These are phyloP conservation scores for Ormyrus pomaceus DNA, from an alignment of 2,888 invertebrate species.

Conservation along the genomic window DNA sequence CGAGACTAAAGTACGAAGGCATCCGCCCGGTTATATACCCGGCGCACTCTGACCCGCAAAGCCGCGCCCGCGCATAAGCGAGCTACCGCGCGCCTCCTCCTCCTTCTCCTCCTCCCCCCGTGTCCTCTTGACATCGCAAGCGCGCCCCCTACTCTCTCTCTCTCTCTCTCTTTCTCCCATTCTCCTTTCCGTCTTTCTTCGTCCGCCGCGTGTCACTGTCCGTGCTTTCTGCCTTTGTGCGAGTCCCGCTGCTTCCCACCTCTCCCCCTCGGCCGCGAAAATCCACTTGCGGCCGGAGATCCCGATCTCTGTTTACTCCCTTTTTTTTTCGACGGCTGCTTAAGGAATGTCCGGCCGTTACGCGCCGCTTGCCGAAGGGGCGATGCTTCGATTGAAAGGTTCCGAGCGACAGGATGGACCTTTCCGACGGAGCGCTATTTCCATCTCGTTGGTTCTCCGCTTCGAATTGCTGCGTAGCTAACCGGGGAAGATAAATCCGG, in stretches of 20 bases:
- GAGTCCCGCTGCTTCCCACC: not conserved
- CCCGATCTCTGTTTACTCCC: not conserved
- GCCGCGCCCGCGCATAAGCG: constrained; percentile 73
- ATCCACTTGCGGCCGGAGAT: constrained; percentile 38
- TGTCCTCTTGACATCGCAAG: constrained; percentile 40
- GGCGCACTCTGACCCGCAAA: constrained; percentile 74
- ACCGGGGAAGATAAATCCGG: no score
- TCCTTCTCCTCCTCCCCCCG: constrained; percentile 58
- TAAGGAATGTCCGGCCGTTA: no score
- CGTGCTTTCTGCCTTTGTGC: constrained; percentile 9
- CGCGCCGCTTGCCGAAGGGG: no score
- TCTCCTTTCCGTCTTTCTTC: constrained; percentile 26
- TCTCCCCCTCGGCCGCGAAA: constrained; percentile 11
- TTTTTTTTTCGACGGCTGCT: no score
- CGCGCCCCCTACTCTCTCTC: constrained; percentile 56
- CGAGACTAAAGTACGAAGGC: constrained; percentile 72
- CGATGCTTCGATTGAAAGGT: no score
- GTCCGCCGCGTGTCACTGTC: constrained; percentile 20
- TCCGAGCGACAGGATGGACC: no score
- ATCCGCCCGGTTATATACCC: constrained; percentile 75
- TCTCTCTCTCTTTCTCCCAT: not conserved
- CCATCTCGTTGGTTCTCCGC: no score
- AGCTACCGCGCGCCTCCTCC: constrained; percentile 63
- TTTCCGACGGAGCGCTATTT: no score
- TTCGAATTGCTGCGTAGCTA: no score